These are phyloP conservation scores for Tenthredo livida DNA, from an alignment of 2,888 invertebrate genomes.

Conservation along the genomic window DNA sequence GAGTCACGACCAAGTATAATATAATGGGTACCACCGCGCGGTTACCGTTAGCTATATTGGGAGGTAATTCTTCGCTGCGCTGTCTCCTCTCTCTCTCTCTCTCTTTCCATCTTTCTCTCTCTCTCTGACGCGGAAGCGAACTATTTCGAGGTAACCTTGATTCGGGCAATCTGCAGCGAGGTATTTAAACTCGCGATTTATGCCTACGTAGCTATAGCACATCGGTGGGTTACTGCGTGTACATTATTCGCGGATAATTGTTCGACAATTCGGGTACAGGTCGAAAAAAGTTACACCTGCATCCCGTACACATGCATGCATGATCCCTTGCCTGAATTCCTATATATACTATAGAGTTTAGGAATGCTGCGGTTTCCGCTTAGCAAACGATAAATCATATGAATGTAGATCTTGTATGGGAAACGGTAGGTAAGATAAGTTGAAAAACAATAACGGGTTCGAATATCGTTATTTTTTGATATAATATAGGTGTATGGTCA, in stretches of 20 bases:
- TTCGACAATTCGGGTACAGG: background rate
- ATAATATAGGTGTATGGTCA: background rate
- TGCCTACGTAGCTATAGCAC: background rate
- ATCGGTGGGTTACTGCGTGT: background rate
- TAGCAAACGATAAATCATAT: background rate
- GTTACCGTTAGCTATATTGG: conserved; percentile 33
- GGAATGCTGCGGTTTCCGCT: conserved; percentile 26
- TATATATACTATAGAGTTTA: background rate
- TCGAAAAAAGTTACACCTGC: too few species aligned
- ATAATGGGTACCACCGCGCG: conserved; percentile 2
- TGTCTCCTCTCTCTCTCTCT: background rate
- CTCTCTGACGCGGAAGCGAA: conserved; percentile 29
- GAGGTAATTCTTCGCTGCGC: background rate
- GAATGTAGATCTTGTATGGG: too few species aligned
- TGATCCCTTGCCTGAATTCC: background rate
- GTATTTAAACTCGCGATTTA: background rate
- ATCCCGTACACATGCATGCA: too few species aligned
- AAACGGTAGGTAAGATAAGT: too few species aligned
- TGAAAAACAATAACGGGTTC: background rate
- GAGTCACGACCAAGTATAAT: conserved; percentile 18
- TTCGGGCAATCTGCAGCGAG: conserved; percentile 15
- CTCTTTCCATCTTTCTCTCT: background rate
- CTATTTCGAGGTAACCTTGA: conserved; percentile 30
- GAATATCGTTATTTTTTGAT: background rate
- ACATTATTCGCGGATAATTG: background rate